These are phyloP conservation scores for Triplophysa yarkandensis DNA, from an alignment of 2,797 vertebrate species.

Conservation along the genomic window DNA sequence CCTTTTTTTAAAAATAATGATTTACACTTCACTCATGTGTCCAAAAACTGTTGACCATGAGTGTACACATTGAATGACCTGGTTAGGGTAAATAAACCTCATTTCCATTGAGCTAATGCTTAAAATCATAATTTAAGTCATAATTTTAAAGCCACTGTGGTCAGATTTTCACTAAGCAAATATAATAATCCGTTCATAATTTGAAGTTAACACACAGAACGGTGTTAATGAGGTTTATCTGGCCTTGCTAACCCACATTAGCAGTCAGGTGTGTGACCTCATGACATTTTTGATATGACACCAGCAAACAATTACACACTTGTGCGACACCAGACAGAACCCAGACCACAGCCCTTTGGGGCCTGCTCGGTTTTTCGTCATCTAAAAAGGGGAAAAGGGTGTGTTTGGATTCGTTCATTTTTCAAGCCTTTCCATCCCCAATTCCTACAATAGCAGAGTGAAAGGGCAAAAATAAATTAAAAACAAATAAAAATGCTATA, in stretches of 20 bases:
- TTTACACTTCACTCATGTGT: no score
- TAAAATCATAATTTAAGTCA: neutral
- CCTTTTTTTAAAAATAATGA: no score
- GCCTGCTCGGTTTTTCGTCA: conserved; percentile 43
- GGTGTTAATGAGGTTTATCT: conserved; percentile 28
- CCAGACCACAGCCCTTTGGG: conserved; percentile 27
- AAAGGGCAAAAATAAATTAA: conserved; percentile 46
- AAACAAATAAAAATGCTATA: conserved; percentile 25
- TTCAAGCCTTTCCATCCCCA: conserved; percentile 55
- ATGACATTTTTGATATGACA: conserved; percentile 19
- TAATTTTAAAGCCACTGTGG: neutral
- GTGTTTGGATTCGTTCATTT: conserved; percentile 55
- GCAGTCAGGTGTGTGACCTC: conserved; percentile 16
- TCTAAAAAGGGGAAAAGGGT: neutral
- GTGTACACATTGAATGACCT: no score
- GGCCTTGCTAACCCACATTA: conserved; percentile 1
- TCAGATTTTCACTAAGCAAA: conserved; percentile 6
- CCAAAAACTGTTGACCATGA: no score
- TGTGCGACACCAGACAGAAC: conserved; percentile 38
- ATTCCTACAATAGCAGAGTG: conserved; percentile 56
- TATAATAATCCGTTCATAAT: conserved; percentile 27
- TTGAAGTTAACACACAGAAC: conserved; percentile 5
- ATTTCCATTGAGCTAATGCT: no score
- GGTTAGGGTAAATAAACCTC: no score
- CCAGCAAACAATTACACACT: conserved; percentile 32